phyloP scores from a whole-genome alignment of 1,140 invertebrate species.

The Aphis craccivora region DNA sequence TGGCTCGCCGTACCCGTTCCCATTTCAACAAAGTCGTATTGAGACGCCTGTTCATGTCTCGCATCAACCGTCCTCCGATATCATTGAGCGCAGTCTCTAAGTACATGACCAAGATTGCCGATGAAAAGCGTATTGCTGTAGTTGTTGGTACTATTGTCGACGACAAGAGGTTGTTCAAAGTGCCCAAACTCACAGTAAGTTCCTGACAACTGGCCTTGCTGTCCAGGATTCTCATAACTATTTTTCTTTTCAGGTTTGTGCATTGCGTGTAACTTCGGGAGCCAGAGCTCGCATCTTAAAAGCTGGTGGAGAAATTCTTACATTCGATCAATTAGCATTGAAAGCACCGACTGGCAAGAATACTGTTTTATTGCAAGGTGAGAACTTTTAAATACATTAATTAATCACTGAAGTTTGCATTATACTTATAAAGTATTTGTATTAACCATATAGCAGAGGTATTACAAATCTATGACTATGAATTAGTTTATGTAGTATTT shows the following conservation, averaged over 20 bases:
- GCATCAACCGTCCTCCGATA: constrained; percentile 91
- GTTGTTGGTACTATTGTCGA: constrained; percentile 96
- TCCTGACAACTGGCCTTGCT: too few species aligned
- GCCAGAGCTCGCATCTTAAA: constrained; percentile 95
- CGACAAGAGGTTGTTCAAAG: constrained; percentile 88
- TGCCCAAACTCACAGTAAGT: constrained; percentile 89
- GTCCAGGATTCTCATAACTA: not conserved
- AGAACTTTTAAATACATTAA: not conserved
- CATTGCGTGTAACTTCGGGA: constrained; percentile 89
- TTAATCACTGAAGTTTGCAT: not conserved
- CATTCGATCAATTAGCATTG: constrained; percentile 96
- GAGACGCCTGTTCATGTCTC: constrained; percentile 96
- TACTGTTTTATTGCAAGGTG: constrained; percentile 93
- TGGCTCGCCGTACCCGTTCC: constrained; percentile 90
- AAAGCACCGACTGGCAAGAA: constrained; percentile 90
- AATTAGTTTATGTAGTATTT: too few species aligned
- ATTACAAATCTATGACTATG: not conserved
- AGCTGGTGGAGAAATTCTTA: constrained; percentile 94
- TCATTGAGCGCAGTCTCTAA: constrained; percentile 85
- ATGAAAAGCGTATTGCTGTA: constrained; percentile 89
- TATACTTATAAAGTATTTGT: not conserved
- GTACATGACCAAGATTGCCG: constrained; percentile 86
- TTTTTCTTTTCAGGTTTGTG: constrained; percentile 77
- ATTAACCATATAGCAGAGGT: not conserved
- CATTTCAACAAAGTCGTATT: constrained; percentile 98